Conservation (phyloP, 2,888 invertebrate genomes). For the Camponotus fellah region DNA sequence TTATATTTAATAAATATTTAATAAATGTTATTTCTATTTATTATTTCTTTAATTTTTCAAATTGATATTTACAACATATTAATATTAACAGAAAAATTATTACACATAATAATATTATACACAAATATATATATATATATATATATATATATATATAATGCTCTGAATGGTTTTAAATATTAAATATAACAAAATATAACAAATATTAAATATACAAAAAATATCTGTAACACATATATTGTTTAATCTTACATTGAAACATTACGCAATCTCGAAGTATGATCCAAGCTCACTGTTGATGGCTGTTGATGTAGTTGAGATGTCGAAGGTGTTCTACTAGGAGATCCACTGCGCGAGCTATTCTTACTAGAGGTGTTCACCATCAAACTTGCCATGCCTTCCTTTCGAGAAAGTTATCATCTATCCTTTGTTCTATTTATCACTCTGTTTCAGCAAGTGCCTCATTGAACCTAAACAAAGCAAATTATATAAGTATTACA, state of each 20-base stretch:
- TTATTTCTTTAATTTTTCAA: constrained; percentile 36
- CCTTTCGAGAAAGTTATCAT: constrained; percentile 65
- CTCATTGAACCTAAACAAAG: constrained; percentile 59
- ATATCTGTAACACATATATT: constrained; percentile 32
- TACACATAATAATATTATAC: constrained; percentile 20
- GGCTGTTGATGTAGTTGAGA: constrained; percentile 77
- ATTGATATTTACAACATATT: constrained; percentile 36
- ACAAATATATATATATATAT: constrained; percentile 19
- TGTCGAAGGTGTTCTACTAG: constrained; percentile 79
- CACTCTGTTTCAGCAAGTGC: constrained; percentile 68
- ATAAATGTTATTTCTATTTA: constrained; percentile 21
- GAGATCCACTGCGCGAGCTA: constrained; percentile 84
- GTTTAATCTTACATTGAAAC: constrained; percentile 79
- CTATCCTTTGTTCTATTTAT: constrained; percentile 26
- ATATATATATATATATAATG: not conserved
- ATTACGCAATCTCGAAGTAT: constrained; percentile 83
- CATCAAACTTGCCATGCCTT: constrained; percentile 85
- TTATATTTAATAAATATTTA: constrained; percentile 20
- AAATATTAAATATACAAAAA: constrained; percentile 12
- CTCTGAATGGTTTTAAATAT: not conserved
- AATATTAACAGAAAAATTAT: constrained; percentile 18
- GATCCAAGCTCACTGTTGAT: constrained; percentile 77
- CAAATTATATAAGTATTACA: constrained; percentile 9
- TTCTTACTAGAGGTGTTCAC: constrained; percentile 83
- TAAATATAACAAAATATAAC: too few relatives aligned